These are phyloP conservation scores for Hipposideros armiger DNA, from an alignment of 2,113 vertebrate species.

Conservation along the genomic window DNA sequence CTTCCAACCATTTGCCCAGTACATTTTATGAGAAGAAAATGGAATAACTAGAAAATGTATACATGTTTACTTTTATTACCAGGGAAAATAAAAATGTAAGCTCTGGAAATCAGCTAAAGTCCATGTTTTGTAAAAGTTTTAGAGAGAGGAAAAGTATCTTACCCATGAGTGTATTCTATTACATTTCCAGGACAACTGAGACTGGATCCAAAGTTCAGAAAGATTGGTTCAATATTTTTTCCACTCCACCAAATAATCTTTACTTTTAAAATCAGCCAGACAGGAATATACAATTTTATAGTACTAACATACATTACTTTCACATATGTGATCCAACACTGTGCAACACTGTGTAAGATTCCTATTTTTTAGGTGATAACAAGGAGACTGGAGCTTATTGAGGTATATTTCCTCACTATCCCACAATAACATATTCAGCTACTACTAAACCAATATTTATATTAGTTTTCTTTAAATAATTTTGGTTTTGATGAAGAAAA, in stretches of 20 bases:
- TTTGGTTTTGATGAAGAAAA: background rate
- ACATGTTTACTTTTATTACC: background rate
- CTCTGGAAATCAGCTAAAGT: background rate
- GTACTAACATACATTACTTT: background rate
- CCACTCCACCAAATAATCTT: background rate
- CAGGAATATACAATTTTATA: background rate
- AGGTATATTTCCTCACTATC: background rate
- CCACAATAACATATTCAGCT: background rate
- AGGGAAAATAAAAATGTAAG: constrained; percentile 30
- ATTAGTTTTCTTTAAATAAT: constrained; percentile 15
- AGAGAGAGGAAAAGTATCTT: background rate
- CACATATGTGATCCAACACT: background rate
- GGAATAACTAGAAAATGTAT: constrained; percentile 17
- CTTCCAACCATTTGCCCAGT: background rate
- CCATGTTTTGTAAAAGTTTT: background rate
- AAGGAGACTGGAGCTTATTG: background rate
- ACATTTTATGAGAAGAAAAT: background rate
- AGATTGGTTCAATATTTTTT: background rate
- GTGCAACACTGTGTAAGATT: background rate
- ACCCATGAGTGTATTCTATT: background rate
- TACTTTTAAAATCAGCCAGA: constrained; percentile 21
- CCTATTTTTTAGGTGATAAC: background rate
- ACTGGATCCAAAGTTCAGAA: constrained; percentile 21
- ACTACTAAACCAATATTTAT: background rate
- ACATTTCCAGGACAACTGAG: background rate